Conservation (phyloP, 2,797 vertebrate genomes). For the Salmo trutta region DNA sequence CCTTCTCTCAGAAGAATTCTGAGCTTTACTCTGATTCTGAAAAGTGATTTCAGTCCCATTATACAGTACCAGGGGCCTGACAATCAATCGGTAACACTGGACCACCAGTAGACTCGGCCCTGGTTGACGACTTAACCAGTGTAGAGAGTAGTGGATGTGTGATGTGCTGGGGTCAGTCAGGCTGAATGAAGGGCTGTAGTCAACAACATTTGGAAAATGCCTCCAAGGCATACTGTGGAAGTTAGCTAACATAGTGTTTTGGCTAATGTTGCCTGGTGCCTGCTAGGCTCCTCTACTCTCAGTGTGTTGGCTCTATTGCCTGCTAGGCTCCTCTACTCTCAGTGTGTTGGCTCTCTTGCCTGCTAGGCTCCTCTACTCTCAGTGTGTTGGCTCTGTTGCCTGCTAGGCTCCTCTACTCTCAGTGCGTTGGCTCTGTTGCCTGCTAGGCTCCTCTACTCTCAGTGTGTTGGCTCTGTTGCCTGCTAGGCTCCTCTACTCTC, state of each 20-base stretch:
- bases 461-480: too few relatives aligned
- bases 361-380: too few relatives aligned
- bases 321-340: too few relatives aligned
- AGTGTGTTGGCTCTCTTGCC: too few relatives aligned
- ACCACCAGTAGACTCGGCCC: conserved; percentile 49
- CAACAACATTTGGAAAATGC: conserved; percentile 65
- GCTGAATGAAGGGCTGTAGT: conserved; percentile 56
- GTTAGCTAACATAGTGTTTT: conserved; percentile 39
- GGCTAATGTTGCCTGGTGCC: conserved; percentile 24
- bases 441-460: too few relatives aligned
- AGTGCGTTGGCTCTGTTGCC: too few relatives aligned
- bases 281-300: conserved; percentile 35
- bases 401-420: too few relatives aligned
- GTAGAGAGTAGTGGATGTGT: conserved; percentile 47
- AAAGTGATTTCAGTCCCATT: conserved; percentile 35
- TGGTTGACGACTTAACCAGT: conserved; percentile 48
- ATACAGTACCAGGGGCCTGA: conserved; percentile 12
- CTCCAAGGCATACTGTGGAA: conserved; percentile 59
- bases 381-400: too few relatives aligned
- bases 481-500: too few relatives aligned
- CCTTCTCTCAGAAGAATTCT: conserved; percentile 9
- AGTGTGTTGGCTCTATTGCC: too few relatives aligned
- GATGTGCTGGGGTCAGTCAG: conserved; percentile 47
- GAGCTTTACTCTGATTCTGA: conserved; percentile 15
- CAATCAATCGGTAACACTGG: conserved; percentile 43